Conservation (phyloP, 1,140 invertebrate genomes). For the Rhagoletis zephyria region DNA sequence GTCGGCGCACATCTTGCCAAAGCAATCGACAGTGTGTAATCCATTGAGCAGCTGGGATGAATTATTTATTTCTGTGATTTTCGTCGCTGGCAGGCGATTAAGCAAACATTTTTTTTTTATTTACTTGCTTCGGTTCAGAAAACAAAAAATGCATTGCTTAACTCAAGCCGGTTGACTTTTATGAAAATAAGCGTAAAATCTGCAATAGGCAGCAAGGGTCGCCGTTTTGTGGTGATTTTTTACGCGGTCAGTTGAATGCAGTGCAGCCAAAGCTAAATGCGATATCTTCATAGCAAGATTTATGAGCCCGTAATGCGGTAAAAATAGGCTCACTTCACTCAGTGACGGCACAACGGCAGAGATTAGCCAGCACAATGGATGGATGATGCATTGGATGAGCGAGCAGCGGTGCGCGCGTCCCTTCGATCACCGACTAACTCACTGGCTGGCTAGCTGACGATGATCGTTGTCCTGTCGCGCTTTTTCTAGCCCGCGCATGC, state of each 20-base stretch:
- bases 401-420: neutral
- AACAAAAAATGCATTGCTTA: neutral
- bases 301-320: constrained; percentile 45
- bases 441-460: neutral
- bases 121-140: neutral
- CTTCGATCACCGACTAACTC: neutral
- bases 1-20: constrained; percentile 7
- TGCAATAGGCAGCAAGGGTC: neutral
- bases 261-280: neutral
- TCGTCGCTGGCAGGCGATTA: constrained; percentile 9
- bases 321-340: neutral
- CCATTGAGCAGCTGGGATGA: neutral
- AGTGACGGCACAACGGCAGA: neutral
- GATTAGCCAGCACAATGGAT: constrained; percentile 6
- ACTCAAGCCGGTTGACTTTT: neutral
- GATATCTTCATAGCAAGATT: constrained; percentile 47
- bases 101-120: neutral
- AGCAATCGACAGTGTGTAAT: neutral
- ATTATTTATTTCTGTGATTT: constrained; percentile 49
- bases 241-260: neutral
- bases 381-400: constrained; percentile 25
- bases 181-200: constrained; percentile 31
- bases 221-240: neutral
- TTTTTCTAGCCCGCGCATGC: neutral
- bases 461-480: constrained; percentile 9